Evolutionary conservation across 2,888 invertebrate species (phyloP).

Genomic region (Clistopyga incitator): DNA sequence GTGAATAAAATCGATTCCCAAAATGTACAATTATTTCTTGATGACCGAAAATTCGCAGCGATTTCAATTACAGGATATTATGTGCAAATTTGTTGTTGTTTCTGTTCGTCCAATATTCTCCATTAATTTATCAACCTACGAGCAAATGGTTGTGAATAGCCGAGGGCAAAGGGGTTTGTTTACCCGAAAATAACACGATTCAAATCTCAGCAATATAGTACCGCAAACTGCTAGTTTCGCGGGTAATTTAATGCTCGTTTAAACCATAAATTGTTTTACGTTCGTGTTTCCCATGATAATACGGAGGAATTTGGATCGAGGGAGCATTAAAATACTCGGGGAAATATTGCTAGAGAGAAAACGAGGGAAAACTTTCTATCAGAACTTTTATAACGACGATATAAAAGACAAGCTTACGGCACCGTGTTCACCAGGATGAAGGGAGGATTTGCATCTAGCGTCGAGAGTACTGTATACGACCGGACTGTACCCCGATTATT

Average conservation of each 20-base stretch:
- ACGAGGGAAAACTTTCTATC: conserved; percentile 66
- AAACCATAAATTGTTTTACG: conserved; percentile 69
- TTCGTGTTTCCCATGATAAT: conserved; percentile 41
- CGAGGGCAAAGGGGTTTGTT: background rate
- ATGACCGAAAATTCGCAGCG: background rate
- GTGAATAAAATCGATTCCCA: background rate
- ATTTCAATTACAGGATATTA: background rate
- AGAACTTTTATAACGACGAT: conserved; percentile 77
- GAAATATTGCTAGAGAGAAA: conserved; percentile 73
- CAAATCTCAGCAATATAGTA: conserved; percentile 21
- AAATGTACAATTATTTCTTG: background rate
- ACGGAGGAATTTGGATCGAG: conserved; percentile 48
- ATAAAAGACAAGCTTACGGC: conserved; percentile 74
- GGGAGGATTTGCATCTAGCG: conserved; percentile 76
- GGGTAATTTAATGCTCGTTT: conserved; percentile 68
- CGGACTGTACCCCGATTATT: conserved; percentile 65
- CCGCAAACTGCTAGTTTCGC: conserved; percentile 39
- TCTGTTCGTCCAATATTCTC: background rate
- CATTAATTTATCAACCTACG: background rate
- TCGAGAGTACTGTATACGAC: conserved; percentile 42
- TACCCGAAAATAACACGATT: conserved; percentile 47
- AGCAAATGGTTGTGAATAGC: background rate
- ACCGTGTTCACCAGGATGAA: conserved; percentile 8
- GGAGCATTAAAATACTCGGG: conserved; percentile 69
- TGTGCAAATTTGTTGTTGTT: background rate